Evolutionary conservation across 2,797 vertebrate species (phyloP).

Genomic region (Borostomias antarcticus): DNA sequence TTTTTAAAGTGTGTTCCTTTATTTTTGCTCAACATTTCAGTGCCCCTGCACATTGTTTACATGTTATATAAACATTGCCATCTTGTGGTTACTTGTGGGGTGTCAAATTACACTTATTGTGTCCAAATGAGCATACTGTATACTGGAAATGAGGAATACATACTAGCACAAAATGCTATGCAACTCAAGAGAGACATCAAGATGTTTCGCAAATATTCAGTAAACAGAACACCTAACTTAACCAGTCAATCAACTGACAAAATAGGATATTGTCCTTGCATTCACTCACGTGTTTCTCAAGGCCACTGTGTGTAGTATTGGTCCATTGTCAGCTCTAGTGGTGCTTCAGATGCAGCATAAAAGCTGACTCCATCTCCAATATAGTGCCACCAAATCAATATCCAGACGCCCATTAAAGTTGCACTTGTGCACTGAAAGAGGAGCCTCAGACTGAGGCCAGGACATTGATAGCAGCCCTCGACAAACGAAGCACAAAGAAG

Average conservation of each 20-base stretch:
- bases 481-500: conserved; percentile 47
- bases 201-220: neutral
- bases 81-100: conserved; percentile 72
- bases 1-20: conserved; percentile 54
- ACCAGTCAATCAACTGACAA: conserved; percentile 27
- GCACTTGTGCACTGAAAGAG: conserved; percentile 59
- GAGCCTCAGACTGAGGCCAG: conserved; percentile 60
- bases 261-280: conserved; percentile 16
- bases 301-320: conserved; percentile 54
- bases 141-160: conserved; percentile 5
- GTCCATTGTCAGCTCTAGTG: conserved; percentile 61
- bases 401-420: conserved; percentile 70
- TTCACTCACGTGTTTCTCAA: conserved; percentile 36
- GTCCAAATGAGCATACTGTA: conserved; percentile 9
- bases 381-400: conserved; percentile 75
- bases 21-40: conserved; percentile 56
- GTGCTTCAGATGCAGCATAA: conserved; percentile 67
- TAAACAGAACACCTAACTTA: conserved; percentile 15
- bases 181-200: neutral
- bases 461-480: conserved; percentile 43
- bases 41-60: conserved; percentile 47
- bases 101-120: conserved; percentile 44
- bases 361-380: conserved; percentile 67
- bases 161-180: neutral
- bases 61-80: conserved; percentile 75